A percentile compares a stretch with the other conserved stretches of the same genome.
Evolutionary conservation across 1,140 invertebrate species (phyloP).

Genomic region (Cryptotermes secundus): DNA sequence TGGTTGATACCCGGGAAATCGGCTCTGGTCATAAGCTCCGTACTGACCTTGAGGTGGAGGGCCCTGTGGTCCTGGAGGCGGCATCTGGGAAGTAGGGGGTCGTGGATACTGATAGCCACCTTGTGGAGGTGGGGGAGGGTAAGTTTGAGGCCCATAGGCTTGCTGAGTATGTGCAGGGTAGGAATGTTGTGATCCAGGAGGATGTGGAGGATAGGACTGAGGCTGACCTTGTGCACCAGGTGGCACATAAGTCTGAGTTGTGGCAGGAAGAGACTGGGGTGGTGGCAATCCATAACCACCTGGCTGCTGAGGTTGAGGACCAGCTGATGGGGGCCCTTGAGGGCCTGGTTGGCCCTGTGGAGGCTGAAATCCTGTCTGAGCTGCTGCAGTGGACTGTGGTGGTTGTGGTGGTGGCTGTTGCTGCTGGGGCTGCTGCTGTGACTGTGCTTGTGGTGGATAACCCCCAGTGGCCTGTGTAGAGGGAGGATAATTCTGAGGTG

Average conservation of each 20-base stretch:
- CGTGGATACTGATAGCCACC: conserved; percentile 48
- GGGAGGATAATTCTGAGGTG: conserved; percentile 44
- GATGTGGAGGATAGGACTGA: conserved; percentile 50
- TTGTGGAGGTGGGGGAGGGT: conserved; percentile 47
- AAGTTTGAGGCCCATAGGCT: conserved; percentile 45
- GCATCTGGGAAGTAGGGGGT: conserved; percentile 50
- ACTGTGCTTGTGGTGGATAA: conserved; percentile 42
- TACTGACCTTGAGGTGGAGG: conserved; percentile 53
- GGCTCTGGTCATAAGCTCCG: conserved; percentile 47
- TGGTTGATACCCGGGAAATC: conserved; percentile 50
- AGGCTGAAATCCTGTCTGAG: conserved; percentile 39
- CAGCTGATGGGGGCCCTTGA: conserved; percentile 47
- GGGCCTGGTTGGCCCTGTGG: conserved; percentile 37
- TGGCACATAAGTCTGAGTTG: conserved; percentile 50
- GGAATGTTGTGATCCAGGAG: conserved; percentile 50
- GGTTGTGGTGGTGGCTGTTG: conserved; percentile 13
- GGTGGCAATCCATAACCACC: conserved; percentile 40
- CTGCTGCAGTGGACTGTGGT: conserved; percentile 38
- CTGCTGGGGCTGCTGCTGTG: conserved; percentile 30
- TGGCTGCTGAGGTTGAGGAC: conserved; percentile 42
- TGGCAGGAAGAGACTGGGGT: conserved; percentile 48
- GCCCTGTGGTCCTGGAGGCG: conserved; percentile 51
- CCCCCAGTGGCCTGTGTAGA: conserved; percentile 37
- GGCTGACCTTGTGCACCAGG: conserved; percentile 45
- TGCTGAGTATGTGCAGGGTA: conserved; percentile 43